phyloP scores from a whole-genome alignment of 2,113 vertebrate genomes.

The Oryzias javanicus region DNA sequence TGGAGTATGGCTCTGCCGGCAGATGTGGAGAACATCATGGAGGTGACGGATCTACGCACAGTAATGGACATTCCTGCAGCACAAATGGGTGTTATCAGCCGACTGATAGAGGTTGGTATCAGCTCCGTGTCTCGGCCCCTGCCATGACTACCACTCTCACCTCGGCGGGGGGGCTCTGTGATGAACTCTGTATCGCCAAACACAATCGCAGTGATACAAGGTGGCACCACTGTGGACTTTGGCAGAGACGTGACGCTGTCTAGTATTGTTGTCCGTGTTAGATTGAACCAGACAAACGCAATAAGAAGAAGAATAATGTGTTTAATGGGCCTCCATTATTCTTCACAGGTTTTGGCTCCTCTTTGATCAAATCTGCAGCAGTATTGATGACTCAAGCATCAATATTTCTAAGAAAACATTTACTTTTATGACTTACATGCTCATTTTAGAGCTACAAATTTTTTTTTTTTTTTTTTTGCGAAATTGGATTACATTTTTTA shows the following conservation, averaged over 20 bases:
- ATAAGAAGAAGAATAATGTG: not conserved
- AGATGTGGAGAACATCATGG: constrained; percentile 6
- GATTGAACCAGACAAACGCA: constrained; percentile 1
- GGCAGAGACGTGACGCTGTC: constrained; percentile 11
- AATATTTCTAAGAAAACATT: not conserved
- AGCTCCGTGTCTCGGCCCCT: constrained; percentile 20
- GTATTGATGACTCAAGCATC: constrained; percentile 37
- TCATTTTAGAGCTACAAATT: not conserved
- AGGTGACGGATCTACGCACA: constrained; percentile 16
- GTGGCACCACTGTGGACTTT: constrained; percentile 19
- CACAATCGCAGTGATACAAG: constrained; percentile 44
- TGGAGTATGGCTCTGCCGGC: not conserved
- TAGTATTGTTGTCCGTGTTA: constrained; percentile 4
- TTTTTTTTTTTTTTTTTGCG: too few relatives aligned
- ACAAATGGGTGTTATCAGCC: constrained; percentile 40
- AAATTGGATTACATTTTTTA: too few relatives aligned
- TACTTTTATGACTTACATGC: not conserved
- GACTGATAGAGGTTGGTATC: constrained; percentile 39
- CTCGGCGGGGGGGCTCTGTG: constrained; percentile 37
- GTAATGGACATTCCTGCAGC: constrained; percentile 39
- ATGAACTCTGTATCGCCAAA: constrained; percentile 41
- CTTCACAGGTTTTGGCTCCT: constrained; percentile 20
- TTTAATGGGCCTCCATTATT: constrained; percentile 11
- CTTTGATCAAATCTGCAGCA: constrained; percentile 28
- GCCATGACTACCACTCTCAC: constrained; percentile 45